phyloP scores from a whole-genome alignment of 2,113 vertebrate genomes.

The Callorhinus ursinus region DNA sequence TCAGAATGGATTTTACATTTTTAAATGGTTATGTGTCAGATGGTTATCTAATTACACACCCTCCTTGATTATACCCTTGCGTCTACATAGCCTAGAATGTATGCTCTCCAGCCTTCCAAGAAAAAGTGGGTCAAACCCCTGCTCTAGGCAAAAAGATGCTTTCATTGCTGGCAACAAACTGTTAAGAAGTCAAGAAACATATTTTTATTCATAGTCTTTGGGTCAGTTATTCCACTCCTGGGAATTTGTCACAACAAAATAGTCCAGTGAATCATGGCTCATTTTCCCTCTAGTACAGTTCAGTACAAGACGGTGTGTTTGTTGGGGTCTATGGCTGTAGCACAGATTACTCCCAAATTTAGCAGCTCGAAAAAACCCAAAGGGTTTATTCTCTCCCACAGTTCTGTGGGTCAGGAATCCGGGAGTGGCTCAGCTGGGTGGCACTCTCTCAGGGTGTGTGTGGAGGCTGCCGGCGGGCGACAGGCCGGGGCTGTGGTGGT shows the following conservation, averaged over 20 bases:
- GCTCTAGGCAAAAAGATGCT: not conserved
- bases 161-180: not conserved
- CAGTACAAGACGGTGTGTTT: not conserved
- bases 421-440: not conserved
- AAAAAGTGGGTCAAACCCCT: not conserved
- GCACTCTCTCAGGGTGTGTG: not conserved
- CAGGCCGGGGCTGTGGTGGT: too few species aligned
- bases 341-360: not conserved
- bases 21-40: not conserved
- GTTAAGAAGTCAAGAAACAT: not conserved
- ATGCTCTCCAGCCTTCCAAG: not conserved
- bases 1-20: not conserved
- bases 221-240: not conserved
- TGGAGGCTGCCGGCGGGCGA: not conserved
- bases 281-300: not conserved
- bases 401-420: not conserved
- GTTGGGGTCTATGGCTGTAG: not conserved
- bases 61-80: not conserved
- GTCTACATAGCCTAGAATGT: not conserved
- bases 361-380: not conserved
- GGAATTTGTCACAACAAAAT: not conserved
- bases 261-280: not conserved
- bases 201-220: not conserved
- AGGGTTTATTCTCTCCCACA: not conserved
- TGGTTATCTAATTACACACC: not conserved